Base-by-base conservation (phyloP, 2,888 invertebrate genomes). In the Meloe dianella region DNA sequence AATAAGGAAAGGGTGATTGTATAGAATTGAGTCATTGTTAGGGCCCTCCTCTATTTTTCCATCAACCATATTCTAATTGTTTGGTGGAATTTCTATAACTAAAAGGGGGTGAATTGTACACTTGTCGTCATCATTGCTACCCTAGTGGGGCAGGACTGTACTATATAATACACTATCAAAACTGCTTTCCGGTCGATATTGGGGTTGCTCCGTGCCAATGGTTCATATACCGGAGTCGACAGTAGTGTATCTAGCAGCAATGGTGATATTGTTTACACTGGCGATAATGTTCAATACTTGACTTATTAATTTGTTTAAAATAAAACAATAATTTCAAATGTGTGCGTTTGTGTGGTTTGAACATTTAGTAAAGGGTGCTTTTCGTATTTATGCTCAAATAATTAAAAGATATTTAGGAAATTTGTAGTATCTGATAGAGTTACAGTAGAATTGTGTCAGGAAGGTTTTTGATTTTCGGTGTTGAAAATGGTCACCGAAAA, bases 131-230 rank as follows among this genome's bases (percentile, higher is more conserved):
- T 47, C 12, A 47, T 20, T 47, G 17, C 22, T 47, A 20, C 47
- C 14, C 24, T 51, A 51, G 51, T 51, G 51, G 22, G 22, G 51
- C 51, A 51, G 51, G 51, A 51, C 51, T 22, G 1, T 51, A 51
- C 7, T 20, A 47, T 17, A 47, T 17, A 41, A 8, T 14, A 59
- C 54, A 60, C 58, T 77, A 80, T 82, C 81, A 80, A 82, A 81
- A 78, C 77, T 81, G 76, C 74, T 79, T 82, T 83, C 82, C 79
- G 80, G 77, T 84, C 84, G 81, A 84, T 84, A 84, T 71, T 76
- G 78, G 81, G 81, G 82, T 78, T 77, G 80, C 77, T 77, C 76
- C 65, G 78, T 78, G 78, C 79, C 80, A 80, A 78, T 79, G 81
- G 79, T 74, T 79, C 73, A 72, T 71, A 74, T 75, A 71, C 74